Percentiles rank a stretch among this genome's conserved stretches.
Evolutionary conservation across 30 jellyfish, hydroid and myxozoan genomes (phyloP).

Genomic region (Hydractinia echinata): DNA sequence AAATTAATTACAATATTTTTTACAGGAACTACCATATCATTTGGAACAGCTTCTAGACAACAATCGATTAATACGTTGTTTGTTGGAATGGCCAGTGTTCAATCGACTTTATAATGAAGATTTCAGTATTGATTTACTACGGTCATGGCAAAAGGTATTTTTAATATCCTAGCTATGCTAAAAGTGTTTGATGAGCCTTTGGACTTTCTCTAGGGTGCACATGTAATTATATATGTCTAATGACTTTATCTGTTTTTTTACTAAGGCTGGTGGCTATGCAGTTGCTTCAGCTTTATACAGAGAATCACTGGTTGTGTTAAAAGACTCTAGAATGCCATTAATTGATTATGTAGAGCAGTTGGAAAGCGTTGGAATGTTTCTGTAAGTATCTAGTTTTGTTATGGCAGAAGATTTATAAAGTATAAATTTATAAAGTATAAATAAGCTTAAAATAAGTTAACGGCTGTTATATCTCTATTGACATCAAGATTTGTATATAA

Average conservation of each 20-base stretch:
- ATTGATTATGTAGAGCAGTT: conserved; percentile 71
- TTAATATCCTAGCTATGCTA: background rate
- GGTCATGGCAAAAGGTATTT: conserved; percentile 84
- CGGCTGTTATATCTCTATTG: background rate
- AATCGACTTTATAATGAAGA: conserved; percentile 90
- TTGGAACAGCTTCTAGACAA: conserved; percentile 84
- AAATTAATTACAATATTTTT: background rate
- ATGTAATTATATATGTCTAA: background rate
- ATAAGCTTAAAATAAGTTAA: background rate
- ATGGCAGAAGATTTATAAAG: too few relatives aligned
- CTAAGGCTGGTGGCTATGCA: conserved; percentile 80
- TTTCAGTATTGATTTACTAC: conserved; percentile 84
- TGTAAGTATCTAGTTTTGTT: conserved; percentile 39
- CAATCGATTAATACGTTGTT: conserved; percentile 79
- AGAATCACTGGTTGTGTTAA: conserved; percentile 52
- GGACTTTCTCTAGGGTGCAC: background rate
- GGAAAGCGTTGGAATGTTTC: conserved; percentile 59
- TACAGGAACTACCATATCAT: conserved; percentile 87
- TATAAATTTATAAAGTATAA: too few relatives aligned
- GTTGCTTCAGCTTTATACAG: conserved; percentile 81
- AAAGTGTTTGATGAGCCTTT: background rate
- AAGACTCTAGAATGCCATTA: conserved; percentile 41
- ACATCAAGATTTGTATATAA: background rate
- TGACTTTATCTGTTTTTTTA: background rate
- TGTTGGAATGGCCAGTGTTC: conserved; percentile 96